Percentiles rank a stretch among this genome's conserved stretches.
Conservation (phyloP, 2,797 vertebrate genomes). For the Manis pentadactyla region DNA sequence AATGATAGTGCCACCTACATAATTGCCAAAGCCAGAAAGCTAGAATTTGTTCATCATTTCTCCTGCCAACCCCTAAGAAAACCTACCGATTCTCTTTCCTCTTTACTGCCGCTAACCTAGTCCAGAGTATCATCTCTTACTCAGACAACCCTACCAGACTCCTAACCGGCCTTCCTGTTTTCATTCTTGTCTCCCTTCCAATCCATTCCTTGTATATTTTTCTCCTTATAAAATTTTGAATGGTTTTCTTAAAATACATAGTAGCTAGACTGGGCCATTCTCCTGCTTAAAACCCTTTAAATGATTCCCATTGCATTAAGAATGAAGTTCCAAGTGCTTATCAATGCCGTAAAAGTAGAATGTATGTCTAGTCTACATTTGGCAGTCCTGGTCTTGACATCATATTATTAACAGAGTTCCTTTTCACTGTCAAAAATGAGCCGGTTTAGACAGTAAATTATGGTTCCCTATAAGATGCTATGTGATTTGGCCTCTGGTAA, state of each 20-base stretch:
- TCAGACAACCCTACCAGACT: neutral
- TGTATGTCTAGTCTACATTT: neutral
- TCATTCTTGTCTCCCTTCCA: neutral
- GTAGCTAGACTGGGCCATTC: neutral
- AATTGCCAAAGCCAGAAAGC: neutral
- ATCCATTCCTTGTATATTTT: neutral
- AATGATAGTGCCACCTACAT: neutral
- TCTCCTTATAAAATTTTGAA: neutral
- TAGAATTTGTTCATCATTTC: neutral
- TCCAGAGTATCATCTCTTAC: neutral
- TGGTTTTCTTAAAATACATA: constrained; percentile 12
- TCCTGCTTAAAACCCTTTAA: neutral
- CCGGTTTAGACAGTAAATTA: neutral
- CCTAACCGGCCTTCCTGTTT: neutral
- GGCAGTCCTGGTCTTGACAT: neutral
- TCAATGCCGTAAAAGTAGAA: neutral
- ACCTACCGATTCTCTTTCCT: neutral
- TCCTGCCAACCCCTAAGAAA: neutral
- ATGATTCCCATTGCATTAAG: neutral
- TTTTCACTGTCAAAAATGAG: neutral
- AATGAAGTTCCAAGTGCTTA: neutral
- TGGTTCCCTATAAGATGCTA: neutral
- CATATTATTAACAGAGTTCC: neutral
- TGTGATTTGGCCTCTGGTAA: neutral
- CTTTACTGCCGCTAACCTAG: neutral